phyloP scores from a whole-genome alignment of 2,113 vertebrate genomes.

The Oreamnos americanus region DNA sequence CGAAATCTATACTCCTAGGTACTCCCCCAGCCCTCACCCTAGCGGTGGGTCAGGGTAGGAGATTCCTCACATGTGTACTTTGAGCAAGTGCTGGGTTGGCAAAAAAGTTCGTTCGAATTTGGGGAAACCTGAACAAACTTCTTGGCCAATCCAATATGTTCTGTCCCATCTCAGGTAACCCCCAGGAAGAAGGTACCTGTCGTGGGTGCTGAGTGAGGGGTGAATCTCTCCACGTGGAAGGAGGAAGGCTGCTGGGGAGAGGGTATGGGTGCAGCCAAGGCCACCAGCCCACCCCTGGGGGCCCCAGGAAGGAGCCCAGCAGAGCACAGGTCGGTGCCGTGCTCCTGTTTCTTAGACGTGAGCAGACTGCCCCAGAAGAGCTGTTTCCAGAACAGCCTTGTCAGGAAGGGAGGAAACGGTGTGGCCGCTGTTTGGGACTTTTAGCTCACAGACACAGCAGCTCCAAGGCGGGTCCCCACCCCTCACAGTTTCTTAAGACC shows the following conservation, averaged over 20 bases:
- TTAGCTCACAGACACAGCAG: background rate
- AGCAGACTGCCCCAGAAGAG: background rate
- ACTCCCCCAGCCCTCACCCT: background rate
- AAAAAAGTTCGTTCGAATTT: fast-evolving
- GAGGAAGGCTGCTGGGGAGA: background rate
- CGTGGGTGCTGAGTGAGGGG: background rate
- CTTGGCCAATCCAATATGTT: background rate
- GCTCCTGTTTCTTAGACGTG: background rate
- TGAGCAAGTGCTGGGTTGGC: background rate
- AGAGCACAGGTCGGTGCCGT: background rate
- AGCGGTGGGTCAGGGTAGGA: no score
- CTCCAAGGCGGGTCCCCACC: background rate
- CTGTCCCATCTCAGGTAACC: background rate
- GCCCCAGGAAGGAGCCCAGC: background rate
- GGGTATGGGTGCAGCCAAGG: fast-evolving
- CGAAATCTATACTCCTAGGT: fast-evolving
- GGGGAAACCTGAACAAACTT: background rate
- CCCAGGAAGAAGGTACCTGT: background rate
- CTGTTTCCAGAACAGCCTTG: background rate
- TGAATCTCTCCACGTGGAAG: background rate
- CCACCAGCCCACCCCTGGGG: background rate
- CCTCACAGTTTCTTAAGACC: background rate
- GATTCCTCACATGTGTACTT: fast-evolving
- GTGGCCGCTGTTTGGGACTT: background rate
- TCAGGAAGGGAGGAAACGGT: background rate